A percentile compares a stretch with the other conserved stretches of the same genome.
Evolutionary conservation across 2,888 invertebrate species (phyloP).

Genomic region (Hypolimnas misippus): DNA sequence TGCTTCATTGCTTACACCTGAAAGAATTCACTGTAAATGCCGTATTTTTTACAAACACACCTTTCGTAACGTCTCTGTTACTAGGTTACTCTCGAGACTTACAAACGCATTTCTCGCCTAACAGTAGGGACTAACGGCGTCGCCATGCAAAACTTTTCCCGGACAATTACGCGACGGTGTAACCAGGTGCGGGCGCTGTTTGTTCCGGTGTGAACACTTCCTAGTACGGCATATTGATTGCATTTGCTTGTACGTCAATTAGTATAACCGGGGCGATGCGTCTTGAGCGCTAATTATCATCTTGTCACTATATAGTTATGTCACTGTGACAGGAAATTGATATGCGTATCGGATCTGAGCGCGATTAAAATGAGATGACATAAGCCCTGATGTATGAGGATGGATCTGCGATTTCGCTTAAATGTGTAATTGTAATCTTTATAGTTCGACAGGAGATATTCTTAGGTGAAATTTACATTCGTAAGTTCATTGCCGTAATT

Average conservation of each 20-base stretch:
- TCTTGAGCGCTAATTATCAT: conserved; percentile 78
- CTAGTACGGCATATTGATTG: conserved; percentile 78
- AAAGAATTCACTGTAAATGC: too few species aligned
- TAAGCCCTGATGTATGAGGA: conserved; percentile 21
- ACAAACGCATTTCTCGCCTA: too few species aligned
- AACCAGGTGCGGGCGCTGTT: conserved; percentile 1
- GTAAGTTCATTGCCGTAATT: too few species aligned
- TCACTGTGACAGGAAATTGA: conserved; percentile 64
- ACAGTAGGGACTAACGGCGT: background rate
- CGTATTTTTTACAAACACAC: too few species aligned
- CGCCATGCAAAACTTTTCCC: background rate
- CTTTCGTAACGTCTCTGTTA: too few species aligned
- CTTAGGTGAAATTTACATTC: too few species aligned
- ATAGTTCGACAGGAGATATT: too few species aligned
- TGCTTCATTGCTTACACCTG: too few species aligned
- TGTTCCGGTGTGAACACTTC: conserved; percentile 61
- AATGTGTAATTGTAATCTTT: too few species aligned
- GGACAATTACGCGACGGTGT: conserved; percentile 9
- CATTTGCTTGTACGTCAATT: conserved; percentile 83
- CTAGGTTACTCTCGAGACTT: too few species aligned
- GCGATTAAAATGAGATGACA: conserved; percentile 40
- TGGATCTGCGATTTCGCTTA: conserved; percentile 22
- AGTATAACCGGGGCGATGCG: conserved; percentile 76
- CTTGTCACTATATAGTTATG: conserved; percentile 73
- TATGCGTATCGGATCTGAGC: conserved; percentile 44